Evolutionary conservation across 2,888 invertebrate species (phyloP).

Genomic region (Stictocephala bisonia): DNA sequence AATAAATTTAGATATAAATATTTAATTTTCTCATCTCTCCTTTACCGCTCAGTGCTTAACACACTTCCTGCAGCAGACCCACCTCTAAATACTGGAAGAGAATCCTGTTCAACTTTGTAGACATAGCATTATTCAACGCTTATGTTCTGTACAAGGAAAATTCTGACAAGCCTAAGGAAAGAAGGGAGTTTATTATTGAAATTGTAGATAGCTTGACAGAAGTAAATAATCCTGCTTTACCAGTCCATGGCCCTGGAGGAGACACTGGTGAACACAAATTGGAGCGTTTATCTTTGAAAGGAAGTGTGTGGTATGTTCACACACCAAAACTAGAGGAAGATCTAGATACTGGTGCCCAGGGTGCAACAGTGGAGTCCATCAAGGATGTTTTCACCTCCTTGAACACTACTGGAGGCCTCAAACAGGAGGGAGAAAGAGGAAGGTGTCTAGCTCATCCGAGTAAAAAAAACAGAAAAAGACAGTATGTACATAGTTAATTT

Average conservation of each 20-base stretch:
- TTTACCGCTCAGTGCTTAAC: no score
- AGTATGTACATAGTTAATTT: no score
- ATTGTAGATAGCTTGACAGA: neutral
- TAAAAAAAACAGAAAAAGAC: no score
- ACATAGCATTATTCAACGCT: constrained; percentile 8
- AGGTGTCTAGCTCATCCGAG: no score
- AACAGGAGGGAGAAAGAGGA: no score
- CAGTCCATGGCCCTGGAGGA: neutral
- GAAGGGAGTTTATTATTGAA: neutral
- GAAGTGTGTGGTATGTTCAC: neutral
- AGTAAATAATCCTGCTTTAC: neutral
- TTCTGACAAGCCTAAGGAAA: constrained; percentile 1
- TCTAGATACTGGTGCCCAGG: neutral
- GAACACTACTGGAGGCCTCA: constrained; percentile 28
- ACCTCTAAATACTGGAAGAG: constrained; percentile 33
- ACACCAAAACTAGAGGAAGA: neutral
- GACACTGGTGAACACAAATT: neutral
- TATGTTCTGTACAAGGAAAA: neutral
- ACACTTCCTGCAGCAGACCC: neutral
- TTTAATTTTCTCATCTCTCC: no score
- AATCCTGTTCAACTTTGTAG: constrained; percentile 27
- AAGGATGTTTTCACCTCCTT: neutral
- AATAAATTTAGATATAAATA: no score
- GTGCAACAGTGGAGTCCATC: neutral
- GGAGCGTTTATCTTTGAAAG: neutral